Base-by-base conservation (phyloP, 2,113 vertebrate genomes). In the Pangasianodon hypophthalmus region DNA sequence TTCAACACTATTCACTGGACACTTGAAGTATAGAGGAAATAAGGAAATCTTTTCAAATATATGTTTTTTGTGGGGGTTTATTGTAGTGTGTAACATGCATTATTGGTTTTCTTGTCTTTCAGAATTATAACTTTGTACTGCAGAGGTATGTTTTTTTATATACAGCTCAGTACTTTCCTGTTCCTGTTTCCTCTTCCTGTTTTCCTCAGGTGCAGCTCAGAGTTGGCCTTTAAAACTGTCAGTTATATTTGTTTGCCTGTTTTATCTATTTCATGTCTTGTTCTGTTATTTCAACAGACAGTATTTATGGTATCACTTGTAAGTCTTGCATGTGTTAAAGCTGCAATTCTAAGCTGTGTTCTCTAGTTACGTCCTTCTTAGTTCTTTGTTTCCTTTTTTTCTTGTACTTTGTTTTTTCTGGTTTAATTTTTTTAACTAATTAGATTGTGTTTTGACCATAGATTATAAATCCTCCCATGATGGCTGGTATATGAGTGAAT, bases 51-150 rank as follows among this genome's bases (percentile, higher is more conserved):
- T 41, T 7, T 73, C 2, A 71, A 37, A 71, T 67, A 16, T 71
- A 2, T 37, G 67, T 62, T 37, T 71, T 32, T 71, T 26, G 6
- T 10, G 11, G 1, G 75, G 2, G 46, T 16, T 46, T 85, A n/a
- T 32, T 54, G 50, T 21, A 19, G 48, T 7, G 48, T 81, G 50
- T 82, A 82, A 82, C 16, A 32, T 19, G 46, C 4, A 58, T 24
- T 58, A 9, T 37, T 56, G 81, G 52, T 83, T 83, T 37, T 41
- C 32, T 83, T 83, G 81, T 83, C n/a, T 83, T 85, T 54, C 86
- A 94, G 93, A 64, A 87, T 7, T 93, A 92, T 48, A n/a, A 92
- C n/a, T 52, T 79, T 24, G 64, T 46, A 0, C 89, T 88, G 44
- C 90, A 86, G 32, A 93, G 71, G 93, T 94, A 91, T 69, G n/a